A percentile compares a stretch with the other conserved stretches of the same genome.
phyloP scores from a whole-genome alignment of 2,797 vertebrate species.

The Cynodonichthys magdalenae region DNA sequence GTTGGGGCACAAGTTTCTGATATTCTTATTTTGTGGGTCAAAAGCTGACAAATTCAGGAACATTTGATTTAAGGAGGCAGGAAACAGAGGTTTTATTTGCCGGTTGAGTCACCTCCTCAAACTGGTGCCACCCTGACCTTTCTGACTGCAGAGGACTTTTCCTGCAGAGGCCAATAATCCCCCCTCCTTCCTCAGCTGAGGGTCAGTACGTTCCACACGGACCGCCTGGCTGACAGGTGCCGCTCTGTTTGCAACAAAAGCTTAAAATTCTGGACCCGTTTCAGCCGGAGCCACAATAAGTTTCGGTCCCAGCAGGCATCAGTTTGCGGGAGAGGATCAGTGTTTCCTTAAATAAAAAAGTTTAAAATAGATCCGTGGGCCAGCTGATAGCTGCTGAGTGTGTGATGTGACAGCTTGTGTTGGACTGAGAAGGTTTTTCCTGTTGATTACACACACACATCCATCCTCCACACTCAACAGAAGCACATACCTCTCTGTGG shows the following conservation, averaged over 20 bases:
- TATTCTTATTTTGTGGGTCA: no score
- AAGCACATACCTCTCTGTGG: slow-evolving; percentile 29
- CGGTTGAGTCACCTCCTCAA: slow-evolving; percentile 58
- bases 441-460: slow-evolving; percentile 11
- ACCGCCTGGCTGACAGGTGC: slow-evolving; percentile 56
- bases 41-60: no score
- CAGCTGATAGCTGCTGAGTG: neutral
- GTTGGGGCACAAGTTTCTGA: no score
- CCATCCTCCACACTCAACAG: slow-evolving; percentile 27
- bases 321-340: slow-evolving; percentile 46
- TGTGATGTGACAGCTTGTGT: slow-evolving; percentile 27
- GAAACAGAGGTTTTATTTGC: neutral
- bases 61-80: neutral
- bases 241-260: slow-evolving; percentile 51
- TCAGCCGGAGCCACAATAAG: slow-evolving; percentile 57
- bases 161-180: slow-evolving; percentile 40
- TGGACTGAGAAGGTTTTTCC: slow-evolving; percentile 25
- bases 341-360: slow-evolving; percentile 50
- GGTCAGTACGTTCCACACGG: slow-evolving; percentile 31
- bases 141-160: slow-evolving; percentile 29
- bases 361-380: slow-evolving; percentile 37
- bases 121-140: slow-evolving; percentile 67
- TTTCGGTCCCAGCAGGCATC: slow-evolving; percentile 33
- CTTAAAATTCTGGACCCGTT: slow-evolving; percentile 58
- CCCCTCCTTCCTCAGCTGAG: slow-evolving; percentile 33